Evolutionary conservation across 2,797 vertebrate genomes (phyloP).

Genomic region (Melanotaenia maccullochi): DNA sequence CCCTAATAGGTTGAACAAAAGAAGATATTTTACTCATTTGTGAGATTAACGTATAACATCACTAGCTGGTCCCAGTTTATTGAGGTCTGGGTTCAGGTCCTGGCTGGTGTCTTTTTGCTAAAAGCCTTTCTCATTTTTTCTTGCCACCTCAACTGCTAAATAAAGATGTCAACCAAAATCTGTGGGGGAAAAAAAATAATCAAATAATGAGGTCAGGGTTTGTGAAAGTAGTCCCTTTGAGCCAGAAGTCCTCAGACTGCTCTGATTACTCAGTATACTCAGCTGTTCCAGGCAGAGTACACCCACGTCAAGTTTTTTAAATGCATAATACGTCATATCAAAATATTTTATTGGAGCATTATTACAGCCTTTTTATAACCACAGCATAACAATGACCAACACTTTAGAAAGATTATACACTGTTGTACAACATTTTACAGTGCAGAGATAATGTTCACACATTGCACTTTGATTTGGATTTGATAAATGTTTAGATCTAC

Average conservation of each 20-base stretch:
- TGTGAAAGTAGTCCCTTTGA: background rate
- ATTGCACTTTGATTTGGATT: too few species aligned
- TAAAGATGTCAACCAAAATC: background rate
- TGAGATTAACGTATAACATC: too few species aligned
- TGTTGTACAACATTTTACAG: background rate
- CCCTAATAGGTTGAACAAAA: too few species aligned
- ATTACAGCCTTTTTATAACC: background rate
- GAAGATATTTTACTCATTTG: too few species aligned
- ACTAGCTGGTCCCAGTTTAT: background rate
- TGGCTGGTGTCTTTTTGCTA: background rate
- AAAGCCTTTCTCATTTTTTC: background rate
- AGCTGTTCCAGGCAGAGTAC: background rate
- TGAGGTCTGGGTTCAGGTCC: background rate
- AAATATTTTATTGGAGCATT: background rate
- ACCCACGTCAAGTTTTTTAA: background rate
- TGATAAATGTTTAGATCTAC: too few species aligned
- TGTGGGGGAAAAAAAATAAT: too few species aligned
- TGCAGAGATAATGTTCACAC: too few species aligned
- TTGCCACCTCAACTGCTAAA: background rate
- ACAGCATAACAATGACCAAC: background rate
- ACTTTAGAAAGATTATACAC: background rate
- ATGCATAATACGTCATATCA: background rate
- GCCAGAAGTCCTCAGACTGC: background rate
- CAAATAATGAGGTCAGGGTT: too few species aligned
- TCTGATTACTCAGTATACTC: background rate